Evolutionary conservation across 1,140 invertebrate genomes (phyloP).

Genomic region (Lasaia peninsularis): DNA sequence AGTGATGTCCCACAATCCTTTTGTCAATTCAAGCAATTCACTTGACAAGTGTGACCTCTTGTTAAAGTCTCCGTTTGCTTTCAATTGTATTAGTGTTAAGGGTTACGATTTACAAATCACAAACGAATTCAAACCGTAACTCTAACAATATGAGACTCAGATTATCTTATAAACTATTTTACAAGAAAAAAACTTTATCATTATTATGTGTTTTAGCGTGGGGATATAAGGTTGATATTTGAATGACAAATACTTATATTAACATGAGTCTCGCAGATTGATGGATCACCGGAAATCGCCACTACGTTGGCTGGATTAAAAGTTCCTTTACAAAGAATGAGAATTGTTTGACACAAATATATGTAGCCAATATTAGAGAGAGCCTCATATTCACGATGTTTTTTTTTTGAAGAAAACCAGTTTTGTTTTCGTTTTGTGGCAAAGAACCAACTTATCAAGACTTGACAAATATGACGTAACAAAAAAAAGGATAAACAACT

Average conservation of each 20-base stretch:
- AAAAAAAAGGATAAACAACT: too few relatives aligned
- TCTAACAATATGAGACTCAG: background rate
- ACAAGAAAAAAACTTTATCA: background rate
- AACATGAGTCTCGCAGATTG: slow-evolving; percentile 26
- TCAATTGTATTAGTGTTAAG: slow-evolving; percentile 23
- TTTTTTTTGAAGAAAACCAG: too few relatives aligned
- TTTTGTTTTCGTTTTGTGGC: too few relatives aligned
- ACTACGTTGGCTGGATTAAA: slow-evolving; percentile 18
- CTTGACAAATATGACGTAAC: too few relatives aligned
- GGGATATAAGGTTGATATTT: background rate
- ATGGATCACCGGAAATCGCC: slow-evolving; percentile 29
- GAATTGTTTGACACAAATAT: too few relatives aligned
- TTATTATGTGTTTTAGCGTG: background rate
- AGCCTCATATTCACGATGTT: too few relatives aligned
- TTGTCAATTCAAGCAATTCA: slow-evolving; percentile 18
- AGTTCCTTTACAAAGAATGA: slow-evolving; percentile 14
- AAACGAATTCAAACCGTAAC: background rate
- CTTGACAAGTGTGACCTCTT: slow-evolving; percentile 21
- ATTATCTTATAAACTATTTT: background rate
- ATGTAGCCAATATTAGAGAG: too few relatives aligned
- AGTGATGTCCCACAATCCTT: background rate
- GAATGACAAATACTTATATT: background rate
- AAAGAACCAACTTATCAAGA: too few relatives aligned
- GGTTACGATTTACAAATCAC: background rate
- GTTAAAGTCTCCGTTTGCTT: slow-evolving; percentile 20